Percentiles rank a stretch among this genome's conserved stretches.
These are phyloP conservation scores for Macrophya annulata DNA, from an alignment of 2,888 invertebrate genomes.

Conservation along the genomic window DNA sequence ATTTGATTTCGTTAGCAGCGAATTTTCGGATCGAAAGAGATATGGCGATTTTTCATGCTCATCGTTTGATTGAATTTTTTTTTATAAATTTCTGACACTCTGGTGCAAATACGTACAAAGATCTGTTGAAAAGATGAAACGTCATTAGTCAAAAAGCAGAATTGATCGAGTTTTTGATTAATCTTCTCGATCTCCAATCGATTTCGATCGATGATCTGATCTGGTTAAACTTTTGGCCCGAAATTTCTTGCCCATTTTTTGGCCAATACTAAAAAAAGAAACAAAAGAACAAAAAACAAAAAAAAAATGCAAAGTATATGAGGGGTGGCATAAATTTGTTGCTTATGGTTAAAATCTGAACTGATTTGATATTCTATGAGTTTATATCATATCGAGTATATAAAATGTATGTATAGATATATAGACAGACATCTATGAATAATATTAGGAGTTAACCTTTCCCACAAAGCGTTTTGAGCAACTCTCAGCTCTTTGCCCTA, in stretches of 20 bases:
- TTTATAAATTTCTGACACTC: too few relatives aligned
- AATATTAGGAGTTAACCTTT: slow-evolving; percentile 22
- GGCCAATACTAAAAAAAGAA: background rate
- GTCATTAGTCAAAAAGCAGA: too few relatives aligned
- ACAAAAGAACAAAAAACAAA: background rate
- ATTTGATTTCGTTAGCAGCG: too few relatives aligned
- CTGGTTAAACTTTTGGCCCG: background rate
- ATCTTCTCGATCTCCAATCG: too few relatives aligned
- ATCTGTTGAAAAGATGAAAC: too few relatives aligned
- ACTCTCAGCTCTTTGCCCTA: background rate
- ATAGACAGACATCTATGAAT: background rate
- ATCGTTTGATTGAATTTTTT: too few relatives aligned
- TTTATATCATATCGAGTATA: background rate
- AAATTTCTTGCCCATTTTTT: background rate
- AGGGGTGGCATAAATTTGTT: background rate
- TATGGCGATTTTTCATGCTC: too few relatives aligned
- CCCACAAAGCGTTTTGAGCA: slow-evolving; percentile 13
- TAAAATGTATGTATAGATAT: background rate
- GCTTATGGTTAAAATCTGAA: background rate
- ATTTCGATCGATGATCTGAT: background rate
- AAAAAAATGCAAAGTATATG: background rate
- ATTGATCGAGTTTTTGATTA: too few relatives aligned
- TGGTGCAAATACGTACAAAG: too few relatives aligned
- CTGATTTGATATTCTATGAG: slow-evolving; percentile 11
- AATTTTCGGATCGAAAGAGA: too few relatives aligned